These are phyloP conservation scores for Leptobrachium ailaonicum DNA, from an alignment of 2,113 vertebrate genomes.

Conservation along the genomic window DNA sequence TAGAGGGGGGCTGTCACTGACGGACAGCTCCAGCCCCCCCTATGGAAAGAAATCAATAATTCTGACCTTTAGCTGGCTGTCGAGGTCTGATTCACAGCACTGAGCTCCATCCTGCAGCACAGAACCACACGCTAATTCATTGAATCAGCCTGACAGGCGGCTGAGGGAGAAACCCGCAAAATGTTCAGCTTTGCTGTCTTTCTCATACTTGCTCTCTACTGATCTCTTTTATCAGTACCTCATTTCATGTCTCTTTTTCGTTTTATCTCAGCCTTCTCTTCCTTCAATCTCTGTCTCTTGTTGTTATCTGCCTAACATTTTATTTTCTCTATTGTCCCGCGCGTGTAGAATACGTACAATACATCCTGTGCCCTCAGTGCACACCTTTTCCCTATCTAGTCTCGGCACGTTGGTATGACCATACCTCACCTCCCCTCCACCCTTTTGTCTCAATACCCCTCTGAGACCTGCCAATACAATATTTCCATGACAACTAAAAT, in stretches of 20 bases:
- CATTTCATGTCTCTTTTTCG: constrained; percentile 25
- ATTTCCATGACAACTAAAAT: constrained; percentile 49
- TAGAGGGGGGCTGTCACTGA: constrained; percentile 43
- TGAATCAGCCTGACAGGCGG: constrained; percentile 48
- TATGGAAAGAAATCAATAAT: constrained; percentile 47
- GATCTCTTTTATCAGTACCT: constrained; percentile 38
- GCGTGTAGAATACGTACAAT: constrained; percentile 27
- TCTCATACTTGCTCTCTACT: constrained; percentile 43
- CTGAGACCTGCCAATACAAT: constrained; percentile 46
- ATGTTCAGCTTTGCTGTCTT: constrained; percentile 44
- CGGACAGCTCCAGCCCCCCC: constrained; percentile 42
- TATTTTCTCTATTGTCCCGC: constrained; percentile 31
- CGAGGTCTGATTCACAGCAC: constrained; percentile 48
- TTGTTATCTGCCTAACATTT: constrained; percentile 19
- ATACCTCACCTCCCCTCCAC: constrained; percentile 32
- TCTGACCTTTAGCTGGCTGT: constrained; percentile 49
- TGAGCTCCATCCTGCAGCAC: constrained; percentile 46
- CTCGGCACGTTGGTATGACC: constrained; percentile 38
- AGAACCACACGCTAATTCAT: constrained; percentile 43
- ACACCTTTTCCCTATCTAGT: constrained; percentile 37
- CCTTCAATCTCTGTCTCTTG: constrained; percentile 20
- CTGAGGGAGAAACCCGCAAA: constrained; percentile 47
- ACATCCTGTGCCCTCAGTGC: constrained; percentile 34
- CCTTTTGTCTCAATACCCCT: constrained; percentile 32
- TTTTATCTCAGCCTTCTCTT: constrained; percentile 25